phyloP scores from a whole-genome alignment of 2,888 invertebrate species.

The Argyra leucocephala region DNA sequence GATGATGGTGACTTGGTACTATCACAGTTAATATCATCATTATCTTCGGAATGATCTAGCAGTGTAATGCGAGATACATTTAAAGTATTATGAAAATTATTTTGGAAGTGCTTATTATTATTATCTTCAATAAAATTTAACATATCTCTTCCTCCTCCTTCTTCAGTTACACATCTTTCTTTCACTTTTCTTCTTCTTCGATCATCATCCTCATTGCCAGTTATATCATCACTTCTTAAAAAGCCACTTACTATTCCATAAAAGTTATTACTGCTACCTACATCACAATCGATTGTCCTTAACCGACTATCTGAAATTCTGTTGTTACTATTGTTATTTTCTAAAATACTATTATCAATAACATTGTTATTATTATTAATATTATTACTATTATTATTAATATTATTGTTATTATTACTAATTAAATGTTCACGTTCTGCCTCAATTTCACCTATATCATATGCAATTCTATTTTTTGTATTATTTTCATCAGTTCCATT shows the following conservation, averaged over 20 bases:
- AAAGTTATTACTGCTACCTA: constrained; percentile 24
- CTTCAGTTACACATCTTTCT: constrained; percentile 10
- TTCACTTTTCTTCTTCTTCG: constrained; percentile 11
- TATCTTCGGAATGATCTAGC: constrained; percentile 41
- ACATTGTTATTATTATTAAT: constrained; percentile 13
- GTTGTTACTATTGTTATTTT: constrained; percentile 16
- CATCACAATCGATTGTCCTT: constrained; percentile 13
- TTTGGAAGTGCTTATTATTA: neutral
- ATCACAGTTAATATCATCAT: constrained; percentile 42
- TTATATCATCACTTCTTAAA: constrained; percentile 25
- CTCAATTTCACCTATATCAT: constrained; percentile 12
- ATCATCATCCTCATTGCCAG: constrained; percentile 19
- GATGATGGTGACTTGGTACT: constrained; percentile 25
- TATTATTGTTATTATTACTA: constrained; percentile 39
- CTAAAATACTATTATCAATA: constrained; percentile 41
- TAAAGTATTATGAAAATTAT: neutral
- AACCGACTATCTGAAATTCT: neutral
- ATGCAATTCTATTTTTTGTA: constrained; percentile 42
- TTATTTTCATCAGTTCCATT: constrained; percentile 42
- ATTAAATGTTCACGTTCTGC: constrained; percentile 18
- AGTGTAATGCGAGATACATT: constrained; percentile 38
- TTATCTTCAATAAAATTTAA: neutral
- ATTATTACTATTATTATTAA: constrained; percentile 29
- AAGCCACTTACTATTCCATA: constrained; percentile 27
- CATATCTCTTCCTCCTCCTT: neutral